Evolutionary conservation across 2,113 vertebrate species (phyloP), one percentile per base, ranked within the genome.

Genomic region (Piprites chloris): DNA sequence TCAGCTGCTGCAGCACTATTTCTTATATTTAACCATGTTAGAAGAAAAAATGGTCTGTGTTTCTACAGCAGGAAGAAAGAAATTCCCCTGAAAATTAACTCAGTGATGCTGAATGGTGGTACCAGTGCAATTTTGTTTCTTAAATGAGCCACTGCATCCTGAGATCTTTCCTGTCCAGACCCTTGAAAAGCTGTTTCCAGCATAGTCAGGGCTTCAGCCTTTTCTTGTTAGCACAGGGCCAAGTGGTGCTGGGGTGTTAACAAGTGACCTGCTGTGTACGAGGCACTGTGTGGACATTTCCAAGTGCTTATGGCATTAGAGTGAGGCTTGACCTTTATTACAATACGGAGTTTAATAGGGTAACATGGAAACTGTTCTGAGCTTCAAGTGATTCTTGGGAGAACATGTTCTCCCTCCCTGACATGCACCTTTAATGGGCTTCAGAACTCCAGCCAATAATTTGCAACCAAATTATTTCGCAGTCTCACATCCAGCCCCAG

Each of bases 401-500:
- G 61, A 53, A 30, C 2, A 1, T 28, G 11, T 42, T 71, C 42
- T 61, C n/a, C 17, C 28, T 56, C 30, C n/a, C 52, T 1, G 16
- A 73, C 44, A 5, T 49, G 62, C 5, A 11, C 52, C 68, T 94
- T 69, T 61, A 66, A 58, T 12, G 2, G 30, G 24, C 61, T 41
- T 39, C 63, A 35, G 58, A 19, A 20, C 52, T 46, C 42, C 28
- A n/a, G 52, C 39, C 30, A 28, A 66, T 7, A 2, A 37, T 39
- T n/a, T 30, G 77, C 68, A 63, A 13, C 42, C 35, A 9, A 1
- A 14, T 46, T 3, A 14, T 75, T 35, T 53, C 58, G 39, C 23
- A 5, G 18, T 12, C 9, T 56, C 4, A 0, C 62, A 9, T 24
- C 8, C 63, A 73, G 79, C 56, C 35, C 1, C 0, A 11, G 4